A percentile compares a stretch with the other conserved stretches of the same genome.
Conservation (phyloP, 2,797 vertebrate species). For the Scomberomorus guttatus region DNA sequence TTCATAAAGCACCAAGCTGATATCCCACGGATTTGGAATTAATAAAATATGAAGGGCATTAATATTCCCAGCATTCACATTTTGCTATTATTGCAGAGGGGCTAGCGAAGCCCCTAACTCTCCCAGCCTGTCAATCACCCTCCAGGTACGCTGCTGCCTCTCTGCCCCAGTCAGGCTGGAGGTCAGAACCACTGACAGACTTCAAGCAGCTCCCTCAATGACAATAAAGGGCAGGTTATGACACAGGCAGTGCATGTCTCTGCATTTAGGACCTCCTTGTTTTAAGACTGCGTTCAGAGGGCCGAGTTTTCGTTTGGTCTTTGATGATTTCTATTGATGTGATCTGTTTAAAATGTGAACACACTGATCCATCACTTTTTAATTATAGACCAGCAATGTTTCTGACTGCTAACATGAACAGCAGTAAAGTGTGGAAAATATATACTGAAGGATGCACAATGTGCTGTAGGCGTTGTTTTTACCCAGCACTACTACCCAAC, state of each 20-base stretch:
- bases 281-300: constrained; percentile 37
- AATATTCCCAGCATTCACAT: constrained; percentile 80
- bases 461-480: too few relatives aligned
- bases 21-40: constrained; percentile 80
- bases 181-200: constrained; percentile 73
- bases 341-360: constrained; percentile 39
- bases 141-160: constrained; percentile 55
- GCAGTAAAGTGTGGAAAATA: too few relatives aligned
- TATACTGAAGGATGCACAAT: too few relatives aligned
- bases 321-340: constrained; percentile 31
- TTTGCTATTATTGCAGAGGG: constrained; percentile 78
- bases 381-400: neutral
- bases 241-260: constrained; percentile 44
- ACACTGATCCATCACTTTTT: constrained; percentile 39
- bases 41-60: constrained; percentile 89
- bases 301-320: neutral
- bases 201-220: constrained; percentile 76
- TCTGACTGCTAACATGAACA: neutral
- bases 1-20: constrained; percentile 78
- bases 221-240: constrained; percentile 69
- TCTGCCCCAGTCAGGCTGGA: constrained; percentile 69
- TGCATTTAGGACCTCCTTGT: constrained; percentile 46
- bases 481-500: too few relatives aligned
- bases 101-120: constrained; percentile 54
- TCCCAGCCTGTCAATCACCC: constrained; percentile 78